Percentiles rank a stretch among this genome's conserved stretches.
phyloP scores from a whole-genome alignment of 2,888 invertebrate species.

The Craniophora ligustri region DNA sequence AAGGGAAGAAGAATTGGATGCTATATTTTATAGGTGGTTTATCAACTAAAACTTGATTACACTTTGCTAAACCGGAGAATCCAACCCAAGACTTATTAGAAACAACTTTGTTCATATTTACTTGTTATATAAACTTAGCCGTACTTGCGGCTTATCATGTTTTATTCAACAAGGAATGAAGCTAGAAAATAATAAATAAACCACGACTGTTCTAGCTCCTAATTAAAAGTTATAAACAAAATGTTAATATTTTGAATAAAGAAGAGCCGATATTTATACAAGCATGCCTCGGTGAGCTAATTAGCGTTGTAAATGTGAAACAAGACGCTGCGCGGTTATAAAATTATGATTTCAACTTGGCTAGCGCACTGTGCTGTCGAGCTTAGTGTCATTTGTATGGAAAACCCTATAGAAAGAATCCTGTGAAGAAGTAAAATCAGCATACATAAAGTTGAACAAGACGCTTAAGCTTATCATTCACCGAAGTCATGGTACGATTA shows the following conservation, averaged over 20 bases:
- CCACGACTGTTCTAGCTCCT: constrained; percentile 19
- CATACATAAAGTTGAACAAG: too few species aligned
- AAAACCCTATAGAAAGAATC: too few species aligned
- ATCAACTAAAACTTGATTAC: too few species aligned
- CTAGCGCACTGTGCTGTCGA: not conserved
- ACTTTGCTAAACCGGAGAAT: too few species aligned
- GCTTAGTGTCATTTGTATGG: too few species aligned
- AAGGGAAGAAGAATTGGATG: too few species aligned
- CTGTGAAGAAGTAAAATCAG: too few species aligned
- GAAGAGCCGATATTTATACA: constrained; percentile 9
- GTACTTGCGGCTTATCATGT: constrained; percentile 15
- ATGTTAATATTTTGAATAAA: constrained; percentile 37
- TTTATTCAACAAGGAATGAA: constrained; percentile 31
- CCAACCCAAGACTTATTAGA: not conserved
- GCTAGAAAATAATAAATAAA: constrained; percentile 20
- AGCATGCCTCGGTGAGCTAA: constrained; percentile 11
- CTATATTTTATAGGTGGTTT: too few species aligned
- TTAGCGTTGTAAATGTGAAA: constrained; percentile 20
- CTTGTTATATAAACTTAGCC: constrained; percentile 10
- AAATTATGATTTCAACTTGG: not conserved
- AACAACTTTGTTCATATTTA: constrained; percentile 1
- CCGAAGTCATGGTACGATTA: too few species aligned
- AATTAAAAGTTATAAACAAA: constrained; percentile 49
- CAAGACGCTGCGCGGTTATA: not conserved
- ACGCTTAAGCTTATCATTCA: too few species aligned